Base-by-base conservation (phyloP, 30 jellyfish, hydroid and myxozoan species). In the Nemopilema nomurai region DNA sequence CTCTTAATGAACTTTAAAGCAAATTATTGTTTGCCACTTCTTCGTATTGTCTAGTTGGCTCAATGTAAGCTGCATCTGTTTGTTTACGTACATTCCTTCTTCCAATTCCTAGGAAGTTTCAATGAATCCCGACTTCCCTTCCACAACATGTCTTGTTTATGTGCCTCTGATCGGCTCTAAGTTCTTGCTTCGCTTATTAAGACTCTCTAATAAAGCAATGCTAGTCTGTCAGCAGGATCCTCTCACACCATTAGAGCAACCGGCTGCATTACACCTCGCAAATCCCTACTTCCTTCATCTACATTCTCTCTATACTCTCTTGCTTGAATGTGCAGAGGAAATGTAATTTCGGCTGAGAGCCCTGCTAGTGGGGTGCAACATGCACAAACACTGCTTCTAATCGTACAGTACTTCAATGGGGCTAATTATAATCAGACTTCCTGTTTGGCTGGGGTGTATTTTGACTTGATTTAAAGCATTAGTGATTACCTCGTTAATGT, bases 51-150 rank as follows among this genome's bases (percentile, higher is more conserved):
- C 57, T 41, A 41, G 57, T 41, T 41, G 57, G 57, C 57, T 41
- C 57, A 41, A 41, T 41, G 57, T 41, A 41, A 41, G 57, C 57
- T 41, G 57, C 57, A 41, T 41, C 13, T 41, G 6, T 13, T 41
- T 73, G 83, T 73, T 73, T 73, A 18, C 51, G 8, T 29, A 69
- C 50, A 23, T n/a, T 73, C 18, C 21, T 20, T 23, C 69, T 73
- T 73, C 83, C 83, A 69, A 29, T 73, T 28, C 33, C 69, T 73
- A 66, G 50, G 68, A 30, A 21, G 30, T 73, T 73, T 73, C 50
- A 6, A 66, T 24, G 51, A 73, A 73, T 73, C 83, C 83, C 51
- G 83, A 73, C 51, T 73, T 73, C 83, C 83, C 83, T 41, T 41
- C 57, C 57, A 41, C 57, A 13, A 41, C 57, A 41, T 6, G 9